Evolutionary conservation across 2,797 vertebrate genomes (phyloP).

Genomic region (Microctenopoma steveboyesi): DNA sequence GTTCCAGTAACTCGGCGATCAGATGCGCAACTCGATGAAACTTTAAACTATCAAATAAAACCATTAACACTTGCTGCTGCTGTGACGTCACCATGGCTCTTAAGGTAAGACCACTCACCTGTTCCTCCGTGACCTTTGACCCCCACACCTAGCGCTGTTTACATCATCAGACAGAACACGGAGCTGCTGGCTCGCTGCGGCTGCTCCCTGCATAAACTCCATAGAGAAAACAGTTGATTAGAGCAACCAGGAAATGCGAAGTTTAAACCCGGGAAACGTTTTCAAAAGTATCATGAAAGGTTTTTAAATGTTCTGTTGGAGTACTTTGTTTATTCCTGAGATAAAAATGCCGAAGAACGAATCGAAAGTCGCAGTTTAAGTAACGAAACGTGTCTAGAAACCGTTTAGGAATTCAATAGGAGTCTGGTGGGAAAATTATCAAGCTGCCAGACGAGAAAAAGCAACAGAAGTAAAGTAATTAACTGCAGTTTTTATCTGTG

Average conservation of each 20-base stretch:
- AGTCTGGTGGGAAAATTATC: not conserved
- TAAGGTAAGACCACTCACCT: slow-evolving; percentile 14
- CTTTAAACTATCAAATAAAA: not conserved
- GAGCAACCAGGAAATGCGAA: not conserved
- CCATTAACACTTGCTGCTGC: not conserved
- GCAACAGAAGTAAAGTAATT: too few relatives aligned
- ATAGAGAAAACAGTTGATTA: not conserved
- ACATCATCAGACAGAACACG: not conserved
- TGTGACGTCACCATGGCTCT: slow-evolving; percentile 21
- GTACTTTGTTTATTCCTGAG: rapidly evolving
- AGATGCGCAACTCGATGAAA: slow-evolving; percentile 9
- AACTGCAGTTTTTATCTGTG: too few relatives aligned
- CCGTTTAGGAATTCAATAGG: not conserved
- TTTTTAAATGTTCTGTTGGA: not conserved
- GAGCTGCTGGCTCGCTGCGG: not conserved
- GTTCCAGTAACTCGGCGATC: not conserved
- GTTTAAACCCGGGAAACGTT: rapidly evolving
- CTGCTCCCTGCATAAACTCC: not conserved
- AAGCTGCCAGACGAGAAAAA: not conserved
- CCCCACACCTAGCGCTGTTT: not conserved
- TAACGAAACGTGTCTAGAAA: not conserved
- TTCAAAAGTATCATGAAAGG: rapidly evolving
- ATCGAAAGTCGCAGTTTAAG: not conserved
- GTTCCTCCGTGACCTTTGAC: slow-evolving; percentile 11
- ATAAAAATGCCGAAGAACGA: not conserved